A percentile compares a stretch with the other conserved stretches of the same genome.
Conservation (phyloP, 2,797 vertebrate species). For the Natrix natrix region DNA sequence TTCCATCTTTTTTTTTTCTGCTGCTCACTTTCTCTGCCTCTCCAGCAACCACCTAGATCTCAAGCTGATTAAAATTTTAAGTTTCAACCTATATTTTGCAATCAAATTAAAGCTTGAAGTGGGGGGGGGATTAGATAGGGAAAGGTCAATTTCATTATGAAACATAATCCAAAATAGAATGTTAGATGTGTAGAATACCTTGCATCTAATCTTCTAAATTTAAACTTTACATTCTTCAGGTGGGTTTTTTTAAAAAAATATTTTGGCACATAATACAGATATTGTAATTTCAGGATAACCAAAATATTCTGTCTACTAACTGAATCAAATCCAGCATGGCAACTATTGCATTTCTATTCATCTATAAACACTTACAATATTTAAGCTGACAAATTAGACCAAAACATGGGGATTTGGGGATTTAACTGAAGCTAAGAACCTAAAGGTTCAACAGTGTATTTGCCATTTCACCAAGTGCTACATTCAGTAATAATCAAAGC, state of each 20-base stretch:
- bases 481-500: not conserved
- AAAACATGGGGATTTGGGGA: not conserved
- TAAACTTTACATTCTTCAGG: not conserved
- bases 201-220: not conserved
- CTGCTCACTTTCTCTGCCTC: not conserved
- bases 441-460: not conserved
- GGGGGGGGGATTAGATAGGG: not conserved
- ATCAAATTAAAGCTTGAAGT: constrained; percentile 11
- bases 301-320: not conserved
- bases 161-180: not conserved
- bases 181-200: not conserved
- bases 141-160: constrained; percentile 26
- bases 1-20: not conserved
- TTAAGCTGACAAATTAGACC: not conserved
- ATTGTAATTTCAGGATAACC: not conserved
- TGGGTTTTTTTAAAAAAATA: not conserved
- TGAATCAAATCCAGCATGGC: not conserved
- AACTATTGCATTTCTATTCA: not conserved
- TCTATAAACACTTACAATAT: not conserved
- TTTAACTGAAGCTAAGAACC: not conserved
- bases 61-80: constrained; percentile 18
- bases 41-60: not conserved
- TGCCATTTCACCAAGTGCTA: not conserved
- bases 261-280: not conserved
- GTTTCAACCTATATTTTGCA: constrained; percentile 16